Evolutionary conservation across 2,113 vertebrate genomes (phyloP), one percentile per base, ranked within the genome.

Genomic region (Uria aalge): DNA sequence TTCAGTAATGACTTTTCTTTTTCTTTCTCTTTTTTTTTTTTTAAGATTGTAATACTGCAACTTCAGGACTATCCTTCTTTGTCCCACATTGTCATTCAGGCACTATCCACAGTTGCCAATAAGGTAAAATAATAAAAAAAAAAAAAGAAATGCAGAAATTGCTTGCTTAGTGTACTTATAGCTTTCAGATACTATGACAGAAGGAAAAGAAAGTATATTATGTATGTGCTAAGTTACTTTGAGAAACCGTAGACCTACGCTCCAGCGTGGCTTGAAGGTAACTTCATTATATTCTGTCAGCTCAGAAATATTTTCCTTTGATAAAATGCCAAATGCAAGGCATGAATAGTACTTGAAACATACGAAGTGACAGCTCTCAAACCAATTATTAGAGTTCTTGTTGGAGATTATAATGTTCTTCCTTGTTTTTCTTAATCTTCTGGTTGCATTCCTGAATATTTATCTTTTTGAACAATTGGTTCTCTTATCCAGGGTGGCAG

Each of bases 51-150:
- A 50, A 98, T 94, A 27, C 94, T 99, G 97, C 99, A 98, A 84
- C 98, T 99, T 92, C 95, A 98, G 52, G 98, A 99, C 62, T 98
- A 99, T 84, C 96, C 98, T 12, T 97, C 98, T 50, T 94, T 99
- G 80, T 98, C 99, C 82, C 99, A 99, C 88, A 96, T 99, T 96
- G 98, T 99, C 45, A 96, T 99, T 89, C 98, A 98, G 3, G 98
- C 99, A 18, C 99, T 99, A 57, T 98, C 98, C 85, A 79, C 98
- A 85, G 98, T 69, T 75, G 98, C 98, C 91, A 99, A 97, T 96
- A 99, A 99, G 99, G 99, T 99, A 98, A 98, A 57, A 43, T 43
- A 17, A 67, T 52, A 23, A 45, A 30, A 43, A 17, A 8, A 17
- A 8, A 15, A 55, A 11, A 20, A 16, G 24, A n/a, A 59, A 76